phyloP scores from a whole-genome alignment of 2,113 vertebrate genomes.

The Diphyllodes magnificus region DNA sequence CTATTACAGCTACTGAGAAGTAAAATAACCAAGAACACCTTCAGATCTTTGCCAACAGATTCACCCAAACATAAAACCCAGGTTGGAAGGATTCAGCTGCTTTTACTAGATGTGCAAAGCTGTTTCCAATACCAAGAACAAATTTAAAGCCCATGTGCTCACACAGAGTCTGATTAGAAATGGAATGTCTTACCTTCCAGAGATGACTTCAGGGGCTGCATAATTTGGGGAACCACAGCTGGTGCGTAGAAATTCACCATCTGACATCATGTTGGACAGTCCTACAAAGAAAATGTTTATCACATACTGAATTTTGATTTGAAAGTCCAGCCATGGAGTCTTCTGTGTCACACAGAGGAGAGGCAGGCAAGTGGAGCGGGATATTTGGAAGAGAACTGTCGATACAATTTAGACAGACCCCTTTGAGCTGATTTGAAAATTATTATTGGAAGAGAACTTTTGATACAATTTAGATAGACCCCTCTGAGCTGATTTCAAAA shows the following conservation, averaged over 20 bases:
- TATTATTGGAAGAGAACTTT: neutral
- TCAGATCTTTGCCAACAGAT: neutral
- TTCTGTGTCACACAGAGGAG: rapidly evolving
- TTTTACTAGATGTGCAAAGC: neutral
- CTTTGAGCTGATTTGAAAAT: neutral
- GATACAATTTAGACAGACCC: neutral
- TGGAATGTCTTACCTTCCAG: slow-evolving; percentile 83
- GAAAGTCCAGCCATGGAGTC: neutral
- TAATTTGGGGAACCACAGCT: slow-evolving; percentile 99
- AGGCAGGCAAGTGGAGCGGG: neutral
- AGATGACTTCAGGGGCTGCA: slow-evolving; percentile 98
- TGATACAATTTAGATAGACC: neutral
- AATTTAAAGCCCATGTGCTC: neutral
- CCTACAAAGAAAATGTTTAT: slow-evolving; percentile 72
- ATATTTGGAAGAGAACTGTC: neutral
- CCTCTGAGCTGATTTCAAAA: neutral
- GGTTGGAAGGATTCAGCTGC: neutral
- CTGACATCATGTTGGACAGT: slow-evolving; percentile 99
- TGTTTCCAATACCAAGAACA: neutral
- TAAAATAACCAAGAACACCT: neutral
- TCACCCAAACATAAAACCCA: neutral
- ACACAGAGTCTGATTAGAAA: neutral
- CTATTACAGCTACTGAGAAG: neutral
- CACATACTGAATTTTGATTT: neutral
- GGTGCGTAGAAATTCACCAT: slow-evolving; percentile 95